These are phyloP conservation scores for Ataeniobius toweri DNA, from an alignment of 2,797 vertebrate genomes.

Conservation along the genomic window DNA sequence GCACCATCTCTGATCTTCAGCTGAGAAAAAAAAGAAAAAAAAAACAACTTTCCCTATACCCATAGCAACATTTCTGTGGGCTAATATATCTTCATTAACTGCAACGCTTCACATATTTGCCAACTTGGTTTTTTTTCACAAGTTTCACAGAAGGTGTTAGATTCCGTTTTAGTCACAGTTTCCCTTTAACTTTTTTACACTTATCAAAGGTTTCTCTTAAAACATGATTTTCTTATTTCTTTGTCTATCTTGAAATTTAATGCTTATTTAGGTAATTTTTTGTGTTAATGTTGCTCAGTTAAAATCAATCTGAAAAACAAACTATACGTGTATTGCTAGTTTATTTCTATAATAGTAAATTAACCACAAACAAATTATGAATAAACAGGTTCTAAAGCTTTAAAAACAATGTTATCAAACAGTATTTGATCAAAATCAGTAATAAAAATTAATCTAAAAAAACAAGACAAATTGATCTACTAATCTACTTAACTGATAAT, in stretches of 20 bases:
- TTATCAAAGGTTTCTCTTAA: slow-evolving; percentile 12
- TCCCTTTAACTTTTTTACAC: slow-evolving; percentile 10
- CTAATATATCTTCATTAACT: slow-evolving; percentile 71
- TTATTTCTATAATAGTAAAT: background rate
- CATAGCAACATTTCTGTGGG: slow-evolving; percentile 53
- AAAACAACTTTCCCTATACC: slow-evolving; percentile 28
- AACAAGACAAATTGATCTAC: too few species aligned
- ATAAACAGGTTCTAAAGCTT: background rate
- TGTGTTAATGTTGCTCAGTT: slow-evolving; percentile 19
- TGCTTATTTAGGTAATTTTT: slow-evolving; percentile 21
- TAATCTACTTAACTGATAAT: background rate
- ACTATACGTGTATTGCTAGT: too few species aligned
- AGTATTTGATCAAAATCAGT: background rate
- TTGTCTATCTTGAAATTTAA: slow-evolving; percentile 3
- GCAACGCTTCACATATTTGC: slow-evolving; percentile 55
- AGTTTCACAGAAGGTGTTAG: slow-evolving; percentile 28
- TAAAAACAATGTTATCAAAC: background rate
- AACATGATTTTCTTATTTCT: slow-evolving; percentile 17
- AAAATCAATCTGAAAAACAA: slow-evolving; percentile 29
- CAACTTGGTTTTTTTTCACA: slow-evolving; percentile 33
- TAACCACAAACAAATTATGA: background rate
- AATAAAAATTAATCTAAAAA: background rate
- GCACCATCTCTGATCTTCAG: slow-evolving; percentile 51
- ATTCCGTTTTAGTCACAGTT: slow-evolving; percentile 23
- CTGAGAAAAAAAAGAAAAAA: slow-evolving; percentile 36